Evolutionary conservation across 2,113 vertebrate species (phyloP), one percentile per base, ranked within the genome.

Genomic region (Rutilus rutilus): DNA sequence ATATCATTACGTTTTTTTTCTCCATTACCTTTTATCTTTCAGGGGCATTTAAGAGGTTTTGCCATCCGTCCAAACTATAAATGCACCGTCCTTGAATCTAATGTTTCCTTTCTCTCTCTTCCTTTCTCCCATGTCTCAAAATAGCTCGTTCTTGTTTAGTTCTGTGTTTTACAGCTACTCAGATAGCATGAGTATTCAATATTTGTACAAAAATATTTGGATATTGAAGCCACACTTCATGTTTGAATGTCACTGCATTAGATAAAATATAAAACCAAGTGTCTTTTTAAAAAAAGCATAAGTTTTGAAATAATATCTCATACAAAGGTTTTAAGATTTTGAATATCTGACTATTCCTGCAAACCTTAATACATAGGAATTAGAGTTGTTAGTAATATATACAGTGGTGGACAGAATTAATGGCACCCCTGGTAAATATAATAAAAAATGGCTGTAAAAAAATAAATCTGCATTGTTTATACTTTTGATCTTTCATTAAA

Each of bases 1-100:
- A 33, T 52, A 33, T 36, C 79, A 67, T 81, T 81, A 82, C 5
- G 19, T 23, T 77, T 30, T 77, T 64, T 52, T 52, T 15, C 60
- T 52, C 42, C n/a, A 52, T 82, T 33, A 25, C 42, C 45, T 69
- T 69, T 65, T 82, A 67, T 52, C 62, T 52, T 82, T 52, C 45
- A 82, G 14, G 25, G 45, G 42, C 9, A 30, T 67, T 67, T 36
- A 33, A 19, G 19, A 67, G 42, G 15, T 52, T 27, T 65, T 82
- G 14, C 23, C 19, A 69, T 69, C 25, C 12, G 21, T 67, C 60
- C 14, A 27, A 65, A 81, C 42, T 45, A 27, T 27, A 27, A 81
- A 65, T 39, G 33, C 23, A 15, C 77, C 4, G 2, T 42, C 19
- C 39, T 47, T 47, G 36, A 64, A 81, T 75, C 3, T 8, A 47